A percentile compares a stretch with the other conserved stretches of the same genome.
Evolutionary conservation across 2,113 vertebrate genomes (phyloP).

Genomic region (Agapornis roseicollis): DNA sequence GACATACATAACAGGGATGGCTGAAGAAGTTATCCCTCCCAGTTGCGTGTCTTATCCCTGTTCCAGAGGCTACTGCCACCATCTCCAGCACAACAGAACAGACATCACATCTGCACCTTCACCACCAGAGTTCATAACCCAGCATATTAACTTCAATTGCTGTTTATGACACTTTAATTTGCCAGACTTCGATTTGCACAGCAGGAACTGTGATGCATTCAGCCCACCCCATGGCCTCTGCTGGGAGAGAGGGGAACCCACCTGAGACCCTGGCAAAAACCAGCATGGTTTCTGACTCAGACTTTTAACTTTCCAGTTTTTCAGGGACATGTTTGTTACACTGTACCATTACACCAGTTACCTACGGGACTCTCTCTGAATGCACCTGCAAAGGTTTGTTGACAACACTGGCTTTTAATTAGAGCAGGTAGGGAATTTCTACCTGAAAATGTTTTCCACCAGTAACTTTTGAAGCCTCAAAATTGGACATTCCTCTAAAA

Average conservation of each 20-base stretch:
- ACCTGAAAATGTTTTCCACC: neutral
- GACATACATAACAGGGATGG: neutral
- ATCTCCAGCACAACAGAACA: neutral
- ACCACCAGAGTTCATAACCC: neutral
- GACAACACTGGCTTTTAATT: neutral
- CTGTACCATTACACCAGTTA: neutral
- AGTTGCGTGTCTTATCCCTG: neutral
- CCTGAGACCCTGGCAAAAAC: neutral
- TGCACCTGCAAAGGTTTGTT: neutral
- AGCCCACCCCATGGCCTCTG: neutral
- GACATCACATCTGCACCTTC: neutral
- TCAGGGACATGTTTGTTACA: neutral
- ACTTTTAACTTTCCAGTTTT: neutral
- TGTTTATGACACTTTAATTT: neutral
- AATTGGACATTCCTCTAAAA: neutral
- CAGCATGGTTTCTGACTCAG: accelerated
- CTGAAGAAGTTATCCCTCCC: neutral
- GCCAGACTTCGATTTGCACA: neutral
- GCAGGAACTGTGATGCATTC: accelerated
- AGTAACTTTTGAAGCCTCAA: neutral
- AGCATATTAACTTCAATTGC: neutral
- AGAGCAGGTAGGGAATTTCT: neutral
- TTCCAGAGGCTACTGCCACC: neutral
- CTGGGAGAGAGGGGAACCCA: neutral
- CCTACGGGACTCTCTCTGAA: neutral